Conservation (phyloP, 2,113 vertebrate genomes). For the Sander vitreus region DNA sequence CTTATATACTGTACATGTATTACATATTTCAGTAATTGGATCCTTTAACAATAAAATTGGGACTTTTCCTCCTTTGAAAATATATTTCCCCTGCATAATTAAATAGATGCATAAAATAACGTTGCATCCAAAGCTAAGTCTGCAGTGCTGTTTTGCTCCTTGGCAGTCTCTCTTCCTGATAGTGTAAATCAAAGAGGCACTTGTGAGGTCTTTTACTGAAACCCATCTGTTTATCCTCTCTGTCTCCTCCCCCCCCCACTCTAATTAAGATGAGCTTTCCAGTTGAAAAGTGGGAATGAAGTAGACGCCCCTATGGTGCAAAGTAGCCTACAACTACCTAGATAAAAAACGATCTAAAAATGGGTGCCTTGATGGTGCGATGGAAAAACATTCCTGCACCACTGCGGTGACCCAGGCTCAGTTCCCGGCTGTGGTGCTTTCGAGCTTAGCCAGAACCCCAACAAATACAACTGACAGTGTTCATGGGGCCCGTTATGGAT, state of each 20-base stretch:
- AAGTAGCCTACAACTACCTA: slow-evolving; percentile 17
- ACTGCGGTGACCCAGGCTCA: slow-evolving; percentile 1
- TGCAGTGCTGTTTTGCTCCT: not conserved
- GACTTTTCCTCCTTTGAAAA: not conserved
- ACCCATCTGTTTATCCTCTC: slow-evolving; percentile 18
- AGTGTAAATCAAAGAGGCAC: slow-evolving; percentile 40
- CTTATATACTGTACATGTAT: not conserved
- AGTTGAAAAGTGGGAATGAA: slow-evolving; percentile 27
- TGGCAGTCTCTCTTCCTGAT: slow-evolving; percentile 13
- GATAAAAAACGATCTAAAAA: slow-evolving; percentile 26
- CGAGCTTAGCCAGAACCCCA: slow-evolving; percentile 8
- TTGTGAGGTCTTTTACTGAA: slow-evolving; percentile 1
- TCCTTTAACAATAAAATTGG: not conserved
- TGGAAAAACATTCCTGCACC: not conserved
- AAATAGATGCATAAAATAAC: not conserved
- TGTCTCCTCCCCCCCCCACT: not conserved
- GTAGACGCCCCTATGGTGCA: not conserved
- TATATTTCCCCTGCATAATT: not conserved
- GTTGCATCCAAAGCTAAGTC: not conserved
- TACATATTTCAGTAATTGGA: slow-evolving; percentile 19
- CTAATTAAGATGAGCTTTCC: slow-evolving; percentile 20
- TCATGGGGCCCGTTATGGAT: slow-evolving; percentile 7
- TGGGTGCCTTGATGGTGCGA: not conserved
- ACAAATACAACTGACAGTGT: slow-evolving; percentile 9
- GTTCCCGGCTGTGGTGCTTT: not conserved